Percentiles rank a stretch among this genome's conserved stretches.
Evolutionary conservation across 2,888 invertebrate genomes (phyloP).

Genomic region (Cephus spinipes): DNA sequence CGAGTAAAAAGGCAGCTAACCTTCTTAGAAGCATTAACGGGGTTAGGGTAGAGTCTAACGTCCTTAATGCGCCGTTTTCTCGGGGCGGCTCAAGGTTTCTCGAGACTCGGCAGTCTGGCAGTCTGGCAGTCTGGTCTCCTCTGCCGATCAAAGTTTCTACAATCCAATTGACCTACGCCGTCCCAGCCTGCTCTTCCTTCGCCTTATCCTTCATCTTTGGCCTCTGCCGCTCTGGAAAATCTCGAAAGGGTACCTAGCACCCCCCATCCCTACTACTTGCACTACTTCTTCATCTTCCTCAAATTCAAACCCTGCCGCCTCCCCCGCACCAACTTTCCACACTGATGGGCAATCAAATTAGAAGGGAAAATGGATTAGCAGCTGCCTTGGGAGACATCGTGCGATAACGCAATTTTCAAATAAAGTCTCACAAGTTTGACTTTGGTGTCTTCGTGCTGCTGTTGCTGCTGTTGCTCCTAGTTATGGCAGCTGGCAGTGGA

Average conservation of each 20-base stretch:
- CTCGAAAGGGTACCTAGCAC: background rate
- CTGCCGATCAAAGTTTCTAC: slow-evolving; percentile 45
- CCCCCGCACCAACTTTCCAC: background rate
- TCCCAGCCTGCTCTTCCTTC: slow-evolving; percentile 7
- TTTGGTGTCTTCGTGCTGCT: no score
- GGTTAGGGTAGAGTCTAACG: slow-evolving; percentile 45
- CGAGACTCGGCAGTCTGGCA: slow-evolving; percentile 14
- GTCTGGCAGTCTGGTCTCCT: slow-evolving; percentile 14
- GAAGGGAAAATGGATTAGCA: slow-evolving; percentile 40
- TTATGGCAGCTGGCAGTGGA: no score
- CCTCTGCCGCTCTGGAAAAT: slow-evolving; percentile 11
- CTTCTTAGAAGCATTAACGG: slow-evolving; percentile 50
- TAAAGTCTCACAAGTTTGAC: background rate
- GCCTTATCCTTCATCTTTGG: slow-evolving; percentile 16
- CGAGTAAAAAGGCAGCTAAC: slow-evolving; percentile 37
- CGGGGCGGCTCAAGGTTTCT: slow-evolving; percentile 35
- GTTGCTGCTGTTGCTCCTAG: no score
- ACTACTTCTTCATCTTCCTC: background rate
- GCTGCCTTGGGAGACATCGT: slow-evolving; percentile 6
- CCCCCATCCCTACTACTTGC: background rate
- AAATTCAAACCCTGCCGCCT: background rate
- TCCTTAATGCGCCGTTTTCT: slow-evolving; percentile 54
- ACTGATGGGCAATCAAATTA: slow-evolving; percentile 36
- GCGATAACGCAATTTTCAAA: slow-evolving; percentile 12
- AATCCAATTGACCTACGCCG: slow-evolving; percentile 51